These are phyloP conservation scores for Procambarus clarkii DNA, from an alignment of 1,140 invertebrate species.

Conservation along the genomic window DNA sequence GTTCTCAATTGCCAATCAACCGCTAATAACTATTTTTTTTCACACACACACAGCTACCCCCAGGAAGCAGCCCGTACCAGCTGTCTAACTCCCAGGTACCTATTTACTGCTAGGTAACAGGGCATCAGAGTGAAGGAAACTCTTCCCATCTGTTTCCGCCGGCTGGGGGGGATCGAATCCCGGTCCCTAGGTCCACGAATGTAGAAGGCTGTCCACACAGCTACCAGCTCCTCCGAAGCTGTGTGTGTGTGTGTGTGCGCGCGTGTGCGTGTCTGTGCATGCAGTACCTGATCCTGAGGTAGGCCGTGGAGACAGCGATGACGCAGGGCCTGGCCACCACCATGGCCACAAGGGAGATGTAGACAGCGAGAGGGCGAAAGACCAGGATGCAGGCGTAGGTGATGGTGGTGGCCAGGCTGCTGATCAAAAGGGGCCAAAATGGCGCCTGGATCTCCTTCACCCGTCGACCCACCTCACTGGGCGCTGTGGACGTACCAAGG, in stretches of 20 bases:
- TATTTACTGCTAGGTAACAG: no score
- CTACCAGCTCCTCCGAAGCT: no score
- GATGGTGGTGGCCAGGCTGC: conserved; percentile 75
- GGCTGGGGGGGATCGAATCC: no score
- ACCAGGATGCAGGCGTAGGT: conserved; percentile 54
- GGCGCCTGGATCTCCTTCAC: conserved; percentile 87
- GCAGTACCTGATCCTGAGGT: conserved; percentile 60
- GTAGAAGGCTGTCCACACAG: no score
- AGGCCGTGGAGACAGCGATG: conserved; percentile 68
- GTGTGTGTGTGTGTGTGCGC: neutral
- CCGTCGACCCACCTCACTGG: conserved; percentile 77
- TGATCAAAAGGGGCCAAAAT: conserved; percentile 76
- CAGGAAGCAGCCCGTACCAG: no score
- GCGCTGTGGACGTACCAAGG: neutral
- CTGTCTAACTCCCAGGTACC: no score
- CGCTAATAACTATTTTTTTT: no score
- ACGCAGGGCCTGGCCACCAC: conserved; percentile 63
- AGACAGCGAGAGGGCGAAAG: conserved; percentile 51
- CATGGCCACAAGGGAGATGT: conserved; percentile 54
- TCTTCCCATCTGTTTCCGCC: no score
- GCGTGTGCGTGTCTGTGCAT: neutral
- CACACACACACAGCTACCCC: no score
- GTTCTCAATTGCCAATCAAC: no score
- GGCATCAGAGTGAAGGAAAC: no score
- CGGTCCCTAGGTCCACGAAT: no score